These are phyloP conservation scores for Maniola jurtina DNA, from an alignment of 1,140 invertebrate species.

Conservation along the genomic window DNA sequence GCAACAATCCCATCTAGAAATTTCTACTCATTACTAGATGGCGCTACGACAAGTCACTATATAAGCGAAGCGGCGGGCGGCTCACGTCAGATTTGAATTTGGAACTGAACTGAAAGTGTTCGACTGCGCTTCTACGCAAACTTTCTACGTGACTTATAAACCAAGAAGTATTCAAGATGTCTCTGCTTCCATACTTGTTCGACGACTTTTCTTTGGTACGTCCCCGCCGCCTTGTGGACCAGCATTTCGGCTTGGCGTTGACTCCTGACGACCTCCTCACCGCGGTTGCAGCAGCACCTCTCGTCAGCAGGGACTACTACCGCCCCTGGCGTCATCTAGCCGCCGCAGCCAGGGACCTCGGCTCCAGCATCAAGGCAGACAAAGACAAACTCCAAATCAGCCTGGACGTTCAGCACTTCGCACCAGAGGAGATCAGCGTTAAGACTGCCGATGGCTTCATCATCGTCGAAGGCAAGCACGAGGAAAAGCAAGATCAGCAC, in stretches of 20 bases:
- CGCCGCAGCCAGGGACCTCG: conserved; percentile 37
- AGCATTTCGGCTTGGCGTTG: conserved; percentile 80
- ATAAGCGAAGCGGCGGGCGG: conserved; percentile 32
- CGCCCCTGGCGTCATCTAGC: conserved; percentile 76
- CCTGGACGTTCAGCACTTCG: conserved; percentile 36
- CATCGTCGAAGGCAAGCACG: conserved; percentile 37
- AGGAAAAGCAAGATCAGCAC: conserved; percentile 39
- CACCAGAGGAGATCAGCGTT: conserved; percentile 34
- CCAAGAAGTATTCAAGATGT: conserved; percentile 41
- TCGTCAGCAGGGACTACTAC: conserved; percentile 63
- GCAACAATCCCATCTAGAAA: conserved; percentile 36
- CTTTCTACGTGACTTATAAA: conserved; percentile 7
- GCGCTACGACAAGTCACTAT: conserved; percentile 40
- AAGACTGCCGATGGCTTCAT: conserved; percentile 36
- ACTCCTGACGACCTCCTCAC: conserved; percentile 78
- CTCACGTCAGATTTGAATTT: conserved; percentile 35
- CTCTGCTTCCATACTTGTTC: conserved; percentile 55
- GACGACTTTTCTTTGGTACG: conserved; percentile 45
- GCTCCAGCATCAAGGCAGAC: conserved; percentile 33
- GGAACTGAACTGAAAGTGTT: conserved; percentile 3
- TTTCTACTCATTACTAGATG: conserved; percentile 62
- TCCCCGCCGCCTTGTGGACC: conserved; percentile 79
- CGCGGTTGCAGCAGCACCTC: conserved; percentile 44
- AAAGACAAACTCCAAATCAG: conserved; percentile 35
- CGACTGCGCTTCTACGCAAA: conserved; percentile 7